Evolutionary conservation across 2,888 invertebrate species (phyloP), one percentile per base, ranked within the genome.

Genomic region (Drosophila parthenogenetica): DNA sequence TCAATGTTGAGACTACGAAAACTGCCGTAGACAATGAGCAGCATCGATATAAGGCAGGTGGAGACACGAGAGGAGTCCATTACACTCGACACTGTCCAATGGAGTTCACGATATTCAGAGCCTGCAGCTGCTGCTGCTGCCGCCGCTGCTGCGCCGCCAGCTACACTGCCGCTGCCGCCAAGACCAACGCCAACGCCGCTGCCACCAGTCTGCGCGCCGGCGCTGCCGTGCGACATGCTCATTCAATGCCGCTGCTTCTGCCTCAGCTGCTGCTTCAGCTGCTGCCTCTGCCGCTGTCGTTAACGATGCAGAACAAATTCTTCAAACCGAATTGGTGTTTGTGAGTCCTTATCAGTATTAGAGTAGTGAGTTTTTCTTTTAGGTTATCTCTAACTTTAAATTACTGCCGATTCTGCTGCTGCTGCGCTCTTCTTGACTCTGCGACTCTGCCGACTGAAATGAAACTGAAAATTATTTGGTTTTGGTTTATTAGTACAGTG

Each of bases 21-120:
- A 92, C 98, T 98, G 89, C 98, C 99, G 92, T 99, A 99, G 39
- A 99, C 98, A 90, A 99, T 99, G 80, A 99, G 95, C 88, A 98
- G 94, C 94, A 99, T 98, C 83, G 98, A 98, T 93, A 99, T 98
- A 84, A 98, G 94, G 93, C 98, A 99, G 85, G 98, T 99, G 58
- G 98, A 98, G 72, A 99, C 97, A 90, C 98, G 95, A 80, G 98
- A 98, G 58, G 98, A 98, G 93, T 99, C 99, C 96, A 99, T 97
- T 92, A 98, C 96, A 92, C 97, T 97, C 93, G 98, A 98, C 16
- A 86, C 85, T 65, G 98, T 97, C 97, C 98, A 95, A 91, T 95
- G 95, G 91, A 95, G 95, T 91, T 95, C 95, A 77, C 90, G 91
- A 83, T 90, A 91, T 77, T 91, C 91, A 58, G 90, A 89, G 69